Evolutionary conservation across 1,140 invertebrate species (phyloP).

Genomic region (Adoxophyes honmai): DNA sequence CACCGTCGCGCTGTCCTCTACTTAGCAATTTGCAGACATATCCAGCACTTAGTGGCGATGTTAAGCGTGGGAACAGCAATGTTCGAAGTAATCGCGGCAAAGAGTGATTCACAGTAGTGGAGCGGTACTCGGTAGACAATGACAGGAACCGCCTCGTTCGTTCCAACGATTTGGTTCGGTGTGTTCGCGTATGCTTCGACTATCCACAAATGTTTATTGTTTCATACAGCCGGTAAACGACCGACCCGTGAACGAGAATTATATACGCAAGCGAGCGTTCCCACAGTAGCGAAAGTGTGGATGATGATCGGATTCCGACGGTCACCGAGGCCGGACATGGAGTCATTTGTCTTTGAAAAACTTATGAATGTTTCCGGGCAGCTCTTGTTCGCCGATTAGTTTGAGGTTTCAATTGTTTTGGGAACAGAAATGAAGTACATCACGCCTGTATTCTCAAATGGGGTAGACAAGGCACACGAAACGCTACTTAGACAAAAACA

Average conservation of each 20-base stretch:
- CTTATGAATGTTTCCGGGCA: too few species aligned
- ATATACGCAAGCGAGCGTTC: neutral
- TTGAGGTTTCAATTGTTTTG: too few species aligned
- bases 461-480: too few species aligned
- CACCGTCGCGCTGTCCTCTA: neutral
- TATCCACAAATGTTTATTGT: slow-evolving; percentile 38
- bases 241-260: slow-evolving; percentile 14
- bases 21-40: slow-evolving; percentile 16
- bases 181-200: slow-evolving; percentile 33
- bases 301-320: neutral
- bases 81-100: slow-evolving; percentile 28
- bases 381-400: too few species aligned
- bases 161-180: slow-evolving; percentile 43
- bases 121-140: slow-evolving; percentile 40
- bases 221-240: slow-evolving; percentile 25
- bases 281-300: slow-evolving; percentile 13
- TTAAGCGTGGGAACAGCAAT: slow-evolving; percentile 33
- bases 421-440: too few species aligned
- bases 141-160: slow-evolving; percentile 49
- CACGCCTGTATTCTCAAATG: too few species aligned
- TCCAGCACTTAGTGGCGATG: slow-evolving; percentile 5
- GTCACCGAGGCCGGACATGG: too few species aligned
- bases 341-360: too few species aligned
- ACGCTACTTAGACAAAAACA: too few species aligned
- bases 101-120: slow-evolving; percentile 36